Evolutionary conservation across 2,888 invertebrate genomes (phyloP), one percentile per base, ranked within the genome.

Genomic region (Eugnorisma glareosa): DNA sequence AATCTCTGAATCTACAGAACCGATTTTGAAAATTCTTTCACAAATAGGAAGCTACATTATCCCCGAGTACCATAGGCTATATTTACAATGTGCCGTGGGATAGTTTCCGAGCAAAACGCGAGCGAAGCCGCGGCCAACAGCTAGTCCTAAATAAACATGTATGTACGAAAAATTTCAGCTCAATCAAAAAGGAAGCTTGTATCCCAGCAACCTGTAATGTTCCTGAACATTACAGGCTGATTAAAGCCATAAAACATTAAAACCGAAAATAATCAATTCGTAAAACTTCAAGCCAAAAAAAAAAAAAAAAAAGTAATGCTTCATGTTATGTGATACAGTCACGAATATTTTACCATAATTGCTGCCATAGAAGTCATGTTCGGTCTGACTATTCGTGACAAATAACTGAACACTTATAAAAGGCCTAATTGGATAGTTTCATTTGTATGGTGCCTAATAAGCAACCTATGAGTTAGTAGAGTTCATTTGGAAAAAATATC

Each of bases 391-490:
- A 77, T 81, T 83, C 87, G 86, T 89, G 88, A 89, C 86, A 85
- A 88, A 83, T 83, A 82, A 79, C 80, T 78, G 72, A 82, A 71
- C 81, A 82, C 77, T 84, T 84, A 79, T 63, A 48, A 77, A 57
- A 77, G 51, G 75, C 70, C 83, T 90, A 87, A 90, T 90, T 89
- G 88, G 86, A 85, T 81, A 75, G 82, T 88, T 88, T 85, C 70
- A 85, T 82, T 85, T 77, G 77, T 83, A 85, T 82, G 79, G 61
- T 79, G 77, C 77, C 81, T 82, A 82, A 81, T 74, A 83, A 81
- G 75, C 74, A 77, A 77, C 28, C 28, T 76, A 63, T 63, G 67
- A 68, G 3, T 83, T 31, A 31, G 35, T 40, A 6, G 35, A 35
- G 31, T 63, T 43, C 24, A 7, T 69, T 73, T 57, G 10, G 18